Base-by-base conservation (phyloP, 2,113 vertebrate species). In the Regulus satrapa region DNA sequence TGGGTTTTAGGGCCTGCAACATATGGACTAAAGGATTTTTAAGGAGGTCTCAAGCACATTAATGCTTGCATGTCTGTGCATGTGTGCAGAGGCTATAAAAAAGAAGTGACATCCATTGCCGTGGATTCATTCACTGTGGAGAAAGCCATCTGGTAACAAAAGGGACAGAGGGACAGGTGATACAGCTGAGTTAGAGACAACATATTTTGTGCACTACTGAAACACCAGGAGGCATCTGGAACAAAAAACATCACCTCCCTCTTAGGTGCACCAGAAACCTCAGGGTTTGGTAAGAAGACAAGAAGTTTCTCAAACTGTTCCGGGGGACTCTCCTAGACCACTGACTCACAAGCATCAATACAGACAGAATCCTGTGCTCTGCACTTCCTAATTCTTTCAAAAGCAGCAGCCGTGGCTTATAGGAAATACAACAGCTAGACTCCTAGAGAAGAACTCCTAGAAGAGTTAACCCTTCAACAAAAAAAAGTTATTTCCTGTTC, bases 151-250 rank as follows among this genome's bases (percentile, higher is more conserved):
- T 34, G 41, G 13, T 43, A 79, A 62, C 6, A 80, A 26, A 14
- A 52, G 28, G 34, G 10, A 56, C 52, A 58, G 28, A 32, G 0
- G 2, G 36, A 59, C 6, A 2, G 12, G 28, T 8, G 6, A 20
- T 29, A 66, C 13, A 46, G 18, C 48, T 67, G 41, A 32, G 40
- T n/a, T 31, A 10, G 15, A 91, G 16, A 71, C 21, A 76, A 77
- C 8, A 12, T 59, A 32, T 59, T 85, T 45, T 34, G 6, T 34
- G 32, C 23, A 49, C 48, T 48, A 55, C 24, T 38, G 20, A 73
- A 52, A 61, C 51, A 36, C 13, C 43, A 80, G 19, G 16, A 84
- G 32, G 38, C 14, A 75, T 17, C 31, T 56, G 9, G 12, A 83
- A 61, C 38, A 81, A 49, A 90, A 87, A 2, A 52, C n/a, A 79